These are phyloP conservation scores for Ruditapes philippinarum DNA, from an alignment of 1,140 invertebrate species.

Conservation along the genomic window DNA sequence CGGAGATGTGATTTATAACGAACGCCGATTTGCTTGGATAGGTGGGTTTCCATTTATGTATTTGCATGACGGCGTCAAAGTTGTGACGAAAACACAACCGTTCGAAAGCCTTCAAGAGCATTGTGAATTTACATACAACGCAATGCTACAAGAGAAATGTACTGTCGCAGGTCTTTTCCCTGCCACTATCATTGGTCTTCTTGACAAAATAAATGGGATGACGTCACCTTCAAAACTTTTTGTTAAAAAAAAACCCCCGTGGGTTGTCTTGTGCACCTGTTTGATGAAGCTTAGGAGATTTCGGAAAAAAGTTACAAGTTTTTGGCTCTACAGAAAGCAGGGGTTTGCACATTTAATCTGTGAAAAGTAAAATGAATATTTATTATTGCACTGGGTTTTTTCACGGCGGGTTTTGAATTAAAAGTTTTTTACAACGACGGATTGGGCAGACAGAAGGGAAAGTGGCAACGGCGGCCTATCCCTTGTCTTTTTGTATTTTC, in stretches of 20 bases:
- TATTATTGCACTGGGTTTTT: too few relatives aligned
- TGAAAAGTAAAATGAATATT: background rate
- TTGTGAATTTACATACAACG: slow-evolving; percentile 7
- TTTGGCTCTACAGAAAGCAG: slow-evolving; percentile 10
- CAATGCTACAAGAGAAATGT: slow-evolving; percentile 15
- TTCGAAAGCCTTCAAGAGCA: slow-evolving; percentile 5
- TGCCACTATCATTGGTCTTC: slow-evolving; percentile 1
- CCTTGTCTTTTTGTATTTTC: too few relatives aligned
- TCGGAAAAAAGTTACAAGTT: background rate
- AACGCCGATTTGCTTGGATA: slow-evolving; percentile 34
- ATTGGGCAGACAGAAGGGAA: too few relatives aligned
- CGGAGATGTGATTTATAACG: background rate
- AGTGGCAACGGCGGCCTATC: too few relatives aligned
- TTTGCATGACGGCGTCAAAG: background rate
- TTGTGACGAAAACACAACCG: background rate
- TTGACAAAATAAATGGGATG: background rate
- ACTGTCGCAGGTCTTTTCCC: slow-evolving; percentile 4
- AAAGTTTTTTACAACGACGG: too few relatives aligned
- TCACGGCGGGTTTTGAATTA: too few relatives aligned
- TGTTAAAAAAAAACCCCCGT: slow-evolving; percentile 17
- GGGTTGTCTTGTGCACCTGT: background rate
- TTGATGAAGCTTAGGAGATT: background rate
- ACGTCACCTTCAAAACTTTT: background rate
- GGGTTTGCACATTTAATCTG: background rate
- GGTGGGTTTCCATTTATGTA: slow-evolving; percentile 38